Evolutionary conservation across 2,888 invertebrate genomes (phyloP), one percentile per base, ranked within the genome.

Genomic region (Podabrus alpinus): DNA sequence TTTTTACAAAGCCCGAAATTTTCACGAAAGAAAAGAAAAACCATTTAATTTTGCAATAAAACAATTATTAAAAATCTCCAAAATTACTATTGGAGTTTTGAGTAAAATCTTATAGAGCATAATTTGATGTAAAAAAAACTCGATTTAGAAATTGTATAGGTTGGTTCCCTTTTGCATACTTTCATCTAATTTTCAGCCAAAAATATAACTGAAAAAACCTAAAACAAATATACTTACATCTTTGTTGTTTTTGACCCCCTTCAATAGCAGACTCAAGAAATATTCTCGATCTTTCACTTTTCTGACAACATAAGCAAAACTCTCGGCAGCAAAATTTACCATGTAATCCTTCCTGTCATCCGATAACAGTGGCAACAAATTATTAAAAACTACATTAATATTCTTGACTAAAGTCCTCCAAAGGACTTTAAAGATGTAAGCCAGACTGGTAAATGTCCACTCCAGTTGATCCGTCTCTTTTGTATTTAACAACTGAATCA

Each of bases 251-350:
- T 92, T 88, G 59, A 97, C 88, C 70, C 92, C 91, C 79, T 89
- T 89, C 59, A 97, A 87, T 60, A 97, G 86, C 64, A 94, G 89
- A 66, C 90, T 89, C 60, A 97, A 86, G 85, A 97, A 93, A 69
- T 91, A 91, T 25, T 92, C 90, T 82, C 93, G 94, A 82, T 97
- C 94, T 80, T 92, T 93, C 11, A 96, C 93, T 89, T 96, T 96
- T 79, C 98, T 90, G 3, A 97, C 94, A 1, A 99, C 94, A 89
- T 97, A 98, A 0, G 98, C 95, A 89, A 98, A 98, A 87, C 97
- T 95, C 88, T 98, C 97, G 0, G 97, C 96, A 4, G 98, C 97
- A 91, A 98, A 99, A 83, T 94, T 94, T 80, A 95, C 94, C 17
- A 98, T 93, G 84, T 97, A 96, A 77, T 92, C 91, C 19, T 95